Percentiles rank a stretch among this genome's conserved stretches.
These are phyloP conservation scores for roundworm (Caenorhabditis elegans) DNA, from an alignment of 1,140 invertebrate species.

Conservation along the genomic window WBcel235 BX284603.4:12820001-12820500, in stretches of 20 bases:
- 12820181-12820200: conserved; percentile 37
- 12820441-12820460: too few relatives aligned
- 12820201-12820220: conserved; percentile 34
- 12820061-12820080: background rate
- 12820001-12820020: too few relatives aligned
- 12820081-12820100: background rate
- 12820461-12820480: too few relatives aligned
- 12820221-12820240: conserved; percentile 35
- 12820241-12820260: too few relatives aligned
- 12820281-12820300: background rate
- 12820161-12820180: conserved; percentile 33
- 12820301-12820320: background rate
- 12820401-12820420: too few relatives aligned
- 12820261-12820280: background rate
- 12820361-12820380: background rate
- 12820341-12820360: too few relatives aligned
- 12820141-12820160: conserved; percentile 41
- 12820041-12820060: too few relatives aligned
- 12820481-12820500: too few relatives aligned
- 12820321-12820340: background rate
- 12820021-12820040: too few relatives aligned
- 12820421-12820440: too few relatives aligned
- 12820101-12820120: background rate
- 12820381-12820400: too few relatives aligned
- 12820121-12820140: background rate